phyloP scores from a whole-genome alignment of 2,113 vertebrate genomes.

The Piprites chloris region DNA sequence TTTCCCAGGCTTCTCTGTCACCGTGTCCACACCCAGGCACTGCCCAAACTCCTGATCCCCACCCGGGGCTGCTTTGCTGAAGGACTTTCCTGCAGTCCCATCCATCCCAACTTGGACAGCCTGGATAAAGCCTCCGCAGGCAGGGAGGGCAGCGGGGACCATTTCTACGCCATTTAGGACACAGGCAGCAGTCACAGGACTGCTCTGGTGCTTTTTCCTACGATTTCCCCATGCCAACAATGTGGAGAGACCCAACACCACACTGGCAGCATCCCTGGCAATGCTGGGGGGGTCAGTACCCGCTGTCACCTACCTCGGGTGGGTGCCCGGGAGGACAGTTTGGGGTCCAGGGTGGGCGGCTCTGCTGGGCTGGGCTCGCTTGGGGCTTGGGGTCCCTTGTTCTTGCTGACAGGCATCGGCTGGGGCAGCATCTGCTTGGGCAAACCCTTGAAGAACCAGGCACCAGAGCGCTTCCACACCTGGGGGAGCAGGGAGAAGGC shows the following conservation, averaged over 20 bases:
- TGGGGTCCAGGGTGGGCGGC: conserved; percentile 44
- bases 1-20: neutral
- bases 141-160: too few relatives aligned
- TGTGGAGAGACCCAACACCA: neutral
- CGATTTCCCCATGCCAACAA: fast-evolving
- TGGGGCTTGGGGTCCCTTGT: conserved; percentile 38
- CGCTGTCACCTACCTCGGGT: conserved; percentile 47
- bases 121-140: neutral
- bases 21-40: fast-evolving
- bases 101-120: fast-evolving
- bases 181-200: neutral
- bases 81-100: neutral
- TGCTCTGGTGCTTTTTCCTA: fast-evolving
- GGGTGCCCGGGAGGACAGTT: conserved; percentile 20
- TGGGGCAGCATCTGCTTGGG: conserved; percentile 84
- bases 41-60: neutral
- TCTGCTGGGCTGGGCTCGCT: neutral
- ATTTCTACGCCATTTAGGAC: fast-evolving
- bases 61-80: neutral
- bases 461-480: conserved; percentile 92
- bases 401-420: conserved; percentile 80
- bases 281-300: neutral
- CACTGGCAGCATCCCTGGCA: neutral
- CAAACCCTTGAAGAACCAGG: conserved; percentile 95
- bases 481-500: neutral